Evolutionary conservation across 2,113 vertebrate species (phyloP), one percentile per base, ranked within the genome.

Genomic region (Psilopsiagon aymara): DNA sequence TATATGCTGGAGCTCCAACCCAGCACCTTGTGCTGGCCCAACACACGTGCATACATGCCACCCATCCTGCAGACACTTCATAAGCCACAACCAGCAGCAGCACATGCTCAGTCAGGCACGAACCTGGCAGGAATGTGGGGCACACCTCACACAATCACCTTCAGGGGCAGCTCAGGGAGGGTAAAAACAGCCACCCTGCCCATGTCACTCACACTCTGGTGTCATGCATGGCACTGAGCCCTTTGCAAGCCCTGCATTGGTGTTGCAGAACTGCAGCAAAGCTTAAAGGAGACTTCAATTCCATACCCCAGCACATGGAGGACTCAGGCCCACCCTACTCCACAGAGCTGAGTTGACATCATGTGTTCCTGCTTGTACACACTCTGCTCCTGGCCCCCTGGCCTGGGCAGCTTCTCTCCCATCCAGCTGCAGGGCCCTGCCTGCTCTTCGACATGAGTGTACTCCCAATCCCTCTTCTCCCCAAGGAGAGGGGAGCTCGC

Each of bases 41-140:
- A 23, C 37, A 4, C 16, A 4, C 20, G 0, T 16, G 33, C 41
- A 8, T 15, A 20, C 2, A 1, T 17, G 41, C 3, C 52, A 17
- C 29, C 12, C 35, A 0, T 5, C 31, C 60, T 18, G 49, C 28
- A 33, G 76, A 27, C 33, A 3, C 62, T 25, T 13, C 41, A 6
- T 21, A 24, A 83, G 59, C 14, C 39, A 10, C 21, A 21, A 62
- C 35, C 55, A 73, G 55, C 39, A 47, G 46, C 44, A 43, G 85
- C 57, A 17, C 1, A 1, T 17, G 10, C 18, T 25, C 0, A 1
- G 14, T 14, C 78, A 93, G 23, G 23, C 33, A 59, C 35, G 13
- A 12, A 0, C 2, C n/a, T 8, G 3, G 10, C 7, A 19, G 62
- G 19, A 47, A 3, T 4, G 2, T 3, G 31, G 33, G 9, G 8